Conservation (phyloP, 2,113 vertebrate genomes). For the Gnathonemus echidnorhynchus region DNA sequence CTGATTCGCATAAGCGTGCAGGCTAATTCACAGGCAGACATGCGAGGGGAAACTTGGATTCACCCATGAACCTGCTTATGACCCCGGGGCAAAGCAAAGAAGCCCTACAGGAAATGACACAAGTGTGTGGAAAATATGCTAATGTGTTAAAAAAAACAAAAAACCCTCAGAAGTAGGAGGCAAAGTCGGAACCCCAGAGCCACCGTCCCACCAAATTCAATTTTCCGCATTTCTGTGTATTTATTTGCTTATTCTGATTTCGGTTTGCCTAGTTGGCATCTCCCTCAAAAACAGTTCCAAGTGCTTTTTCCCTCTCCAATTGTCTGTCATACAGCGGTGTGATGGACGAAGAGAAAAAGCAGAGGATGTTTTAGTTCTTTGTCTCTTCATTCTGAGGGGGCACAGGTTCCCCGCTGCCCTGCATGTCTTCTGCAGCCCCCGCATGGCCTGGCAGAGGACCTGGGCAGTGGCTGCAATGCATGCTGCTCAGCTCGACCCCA, state of each 20-base stretch:
- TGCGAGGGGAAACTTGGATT: background rate
- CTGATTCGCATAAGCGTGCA: background rate
- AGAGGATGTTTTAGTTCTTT: background rate
- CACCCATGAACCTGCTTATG: background rate
- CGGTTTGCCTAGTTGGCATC: background rate
- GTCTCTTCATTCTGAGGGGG: background rate
- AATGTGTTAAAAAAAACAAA: background rate
- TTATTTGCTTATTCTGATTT: background rate
- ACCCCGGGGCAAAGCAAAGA: background rate
- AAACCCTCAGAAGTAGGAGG: background rate
- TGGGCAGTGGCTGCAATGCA: background rate
- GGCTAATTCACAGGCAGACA: background rate
- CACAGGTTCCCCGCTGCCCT: background rate
- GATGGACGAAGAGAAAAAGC: background rate
- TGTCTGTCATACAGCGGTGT: background rate
- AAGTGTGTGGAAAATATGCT: background rate
- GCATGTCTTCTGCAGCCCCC: background rate
- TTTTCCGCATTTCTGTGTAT: conserved; percentile 1
- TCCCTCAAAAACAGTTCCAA: background rate
- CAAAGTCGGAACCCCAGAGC: background rate
- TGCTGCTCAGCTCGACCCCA: background rate
- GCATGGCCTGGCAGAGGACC: background rate
- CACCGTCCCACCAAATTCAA: background rate
- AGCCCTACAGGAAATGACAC: background rate
- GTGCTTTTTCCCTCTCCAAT: background rate